Base-by-base conservation (phyloP, 2,888 invertebrate genomes). In the Sepioteuthis lessoniana region DNA sequence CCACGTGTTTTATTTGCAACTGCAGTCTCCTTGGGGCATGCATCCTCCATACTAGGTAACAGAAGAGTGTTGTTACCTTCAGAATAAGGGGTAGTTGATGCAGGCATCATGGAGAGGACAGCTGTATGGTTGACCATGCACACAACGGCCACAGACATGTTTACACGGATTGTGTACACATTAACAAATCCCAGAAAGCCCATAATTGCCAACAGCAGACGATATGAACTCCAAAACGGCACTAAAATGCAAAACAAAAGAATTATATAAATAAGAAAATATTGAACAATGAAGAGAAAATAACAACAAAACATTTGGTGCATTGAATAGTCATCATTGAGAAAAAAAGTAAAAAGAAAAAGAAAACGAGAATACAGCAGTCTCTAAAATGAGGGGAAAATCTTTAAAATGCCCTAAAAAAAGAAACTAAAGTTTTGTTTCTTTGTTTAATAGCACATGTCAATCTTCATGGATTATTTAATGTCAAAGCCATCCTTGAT, bases 161-260 rank as follows among this genome's bases (percentile, higher is more conserved):
- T 96, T 16, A 95, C 95, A 91, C 98, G 97, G 94, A 98, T 97
- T 13, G 95, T 94, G 94, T 95, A 96, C 8, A 95, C 95, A 25
- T 95, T 95, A 37, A 95, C 94, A 55, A 95, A 95, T 25, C 95
- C 96, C 38, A 95, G 93, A 94, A 95, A 95, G 8, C 95, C 95
- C 21, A 95, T 94, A 94, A 95, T 95, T 10, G 96, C 95, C 90
- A 95, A 91, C 47, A 95, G 94, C 95, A 95, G 95, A 94, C 96
- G 93, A 76, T 95, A 95, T 2, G 95, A 95, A 90, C 94, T 94
- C 28, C 94, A 47, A 2, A 94, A 47, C 4, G 95, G 95, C 3
- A 94, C 95, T 93, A 90, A 35, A 94, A 94, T 10, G 76, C 16
- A 76, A 42, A 47, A 93, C 21, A 38, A 93, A 93, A 55, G 8